These are phyloP conservation scores for Epsilonema sp. DNA, from an alignment of 2,888 invertebrate genomes.

Conservation along the genomic window DNA sequence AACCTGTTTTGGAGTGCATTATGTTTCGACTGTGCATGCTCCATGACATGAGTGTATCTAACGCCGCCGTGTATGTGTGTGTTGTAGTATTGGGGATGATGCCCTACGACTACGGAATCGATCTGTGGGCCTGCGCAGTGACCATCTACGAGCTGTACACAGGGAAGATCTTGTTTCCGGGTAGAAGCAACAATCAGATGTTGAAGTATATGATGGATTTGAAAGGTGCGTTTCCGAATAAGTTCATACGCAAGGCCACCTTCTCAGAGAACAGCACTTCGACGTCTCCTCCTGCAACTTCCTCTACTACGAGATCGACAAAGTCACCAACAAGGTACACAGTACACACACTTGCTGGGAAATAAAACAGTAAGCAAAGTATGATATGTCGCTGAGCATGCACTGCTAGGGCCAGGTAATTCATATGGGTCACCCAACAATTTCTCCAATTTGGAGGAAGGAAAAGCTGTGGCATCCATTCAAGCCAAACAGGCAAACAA, in stretches of 20 bases:
- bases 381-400: no score
- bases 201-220: conserved; percentile 93
- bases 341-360: conserved; percentile 18
- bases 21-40: background rate
- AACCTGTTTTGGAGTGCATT: no score
- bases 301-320: conserved; percentile 86
- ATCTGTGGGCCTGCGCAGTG: conserved; percentile 96
- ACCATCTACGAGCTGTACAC: conserved; percentile 95
- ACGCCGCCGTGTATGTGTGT: background rate
- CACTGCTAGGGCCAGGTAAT: no score
- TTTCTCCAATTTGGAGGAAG: no score
- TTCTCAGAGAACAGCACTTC: conserved; percentile 95
- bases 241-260: conserved; percentile 72
- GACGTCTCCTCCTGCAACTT: conserved; percentile 88
- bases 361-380: background rate
- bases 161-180: conserved; percentile 93
- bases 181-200: conserved; percentile 94
- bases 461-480: no score
- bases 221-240: conserved; percentile 93
- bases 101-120: conserved; percentile 87
- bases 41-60: no score
- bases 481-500: no score
- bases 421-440: no score
- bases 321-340: conserved; percentile 91
- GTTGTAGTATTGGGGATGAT: conserved; percentile 64